Base-by-base conservation (phyloP, 37 sponge, comb jelly and placozoan species). In the Spongilla lacustris region DNA sequence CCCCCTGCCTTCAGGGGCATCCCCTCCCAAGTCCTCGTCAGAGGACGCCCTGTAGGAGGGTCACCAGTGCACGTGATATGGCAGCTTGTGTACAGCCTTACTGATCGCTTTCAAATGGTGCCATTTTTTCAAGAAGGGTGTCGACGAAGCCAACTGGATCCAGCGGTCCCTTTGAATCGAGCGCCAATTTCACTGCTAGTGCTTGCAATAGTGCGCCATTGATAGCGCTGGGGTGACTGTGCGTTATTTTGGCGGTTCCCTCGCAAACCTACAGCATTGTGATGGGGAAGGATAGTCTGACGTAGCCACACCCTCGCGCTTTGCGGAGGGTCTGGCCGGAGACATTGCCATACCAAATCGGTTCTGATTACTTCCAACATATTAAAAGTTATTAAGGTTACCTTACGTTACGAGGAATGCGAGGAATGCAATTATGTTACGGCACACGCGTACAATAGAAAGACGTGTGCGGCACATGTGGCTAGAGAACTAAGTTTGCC, bases 131-230 rank as follows among this genome's bases (percentile, higher is more conserved):
- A 21, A 81, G 36, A 13, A 93, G 73, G 25, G 28, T 26, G 17
- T 89, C 80, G 27, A 92, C 69, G 88, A 88, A 92, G 1, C 75
- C 72, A 28, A 67, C 33, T 24, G 82, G 81, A 36, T 93, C 73
- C 19, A 89, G 41, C 24, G 48, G 0, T 2, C 69, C 80, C 25
- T 30, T 36, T 21, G 81, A 75, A 11, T 77, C n/a, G 28, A 94
- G 67, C 3, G 89, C 89, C 26, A 69, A 33, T 29, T 83, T 78
- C 19, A 94, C 78, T 2, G 95, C 95, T 41, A 83, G 69, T 13
- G 85, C 80, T 28, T 92, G 95, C 75, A 94, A 67, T 33, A 94
- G 26, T 22, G 85, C 92, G 25, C 93, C 89, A 66, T 74, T 84
- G 23, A 92, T 68, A 0, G 81, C 95, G 88, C 92, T 87, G 9